Percentiles rank a stretch among this genome's conserved stretches.
phyloP scores from a whole-genome alignment of 2,113 vertebrate genomes.

The Alethe diademata region DNA sequence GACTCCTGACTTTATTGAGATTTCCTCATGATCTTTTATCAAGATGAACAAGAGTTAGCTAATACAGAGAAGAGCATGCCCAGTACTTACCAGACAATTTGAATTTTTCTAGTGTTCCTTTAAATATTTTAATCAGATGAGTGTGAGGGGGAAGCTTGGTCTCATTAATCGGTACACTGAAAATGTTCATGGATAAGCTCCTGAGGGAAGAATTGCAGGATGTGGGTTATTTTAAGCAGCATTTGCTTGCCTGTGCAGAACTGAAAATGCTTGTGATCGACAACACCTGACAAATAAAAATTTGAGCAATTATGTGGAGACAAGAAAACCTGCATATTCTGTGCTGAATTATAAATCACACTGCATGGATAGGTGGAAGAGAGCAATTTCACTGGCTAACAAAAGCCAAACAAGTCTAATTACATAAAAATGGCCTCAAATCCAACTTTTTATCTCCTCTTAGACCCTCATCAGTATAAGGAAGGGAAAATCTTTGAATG shows the following conservation, averaged over 20 bases:
- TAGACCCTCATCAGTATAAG: background rate
- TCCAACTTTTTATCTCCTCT: background rate
- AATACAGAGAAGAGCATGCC: background rate
- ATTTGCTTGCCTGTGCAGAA: background rate
- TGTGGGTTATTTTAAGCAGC: slow-evolving; percentile 18
- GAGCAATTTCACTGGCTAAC: background rate
- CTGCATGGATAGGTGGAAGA: background rate
- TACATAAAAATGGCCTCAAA: background rate
- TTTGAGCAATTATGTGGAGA: slow-evolving; percentile 7
- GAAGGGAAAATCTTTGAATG: background rate
- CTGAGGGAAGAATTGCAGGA: background rate
- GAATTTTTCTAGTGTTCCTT: slow-evolving; percentile 3
- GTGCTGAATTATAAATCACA: background rate
- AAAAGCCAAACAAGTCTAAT: background rate
- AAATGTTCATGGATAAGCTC: slow-evolving; percentile 19
- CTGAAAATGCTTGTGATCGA: slow-evolving; percentile 23
- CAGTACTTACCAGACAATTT: background rate
- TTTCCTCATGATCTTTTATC: background rate
- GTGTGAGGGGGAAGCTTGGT: slow-evolving; percentile 4
- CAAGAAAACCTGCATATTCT: background rate
- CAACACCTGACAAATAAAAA: slow-evolving; percentile 47
- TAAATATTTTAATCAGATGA: slow-evolving; percentile 30
- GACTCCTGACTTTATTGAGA: background rate
- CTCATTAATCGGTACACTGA: background rate
- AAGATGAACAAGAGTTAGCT: background rate